Evolutionary conservation across 2,888 invertebrate genomes (phyloP).

Genomic region (Zelleria hepariella): DNA sequence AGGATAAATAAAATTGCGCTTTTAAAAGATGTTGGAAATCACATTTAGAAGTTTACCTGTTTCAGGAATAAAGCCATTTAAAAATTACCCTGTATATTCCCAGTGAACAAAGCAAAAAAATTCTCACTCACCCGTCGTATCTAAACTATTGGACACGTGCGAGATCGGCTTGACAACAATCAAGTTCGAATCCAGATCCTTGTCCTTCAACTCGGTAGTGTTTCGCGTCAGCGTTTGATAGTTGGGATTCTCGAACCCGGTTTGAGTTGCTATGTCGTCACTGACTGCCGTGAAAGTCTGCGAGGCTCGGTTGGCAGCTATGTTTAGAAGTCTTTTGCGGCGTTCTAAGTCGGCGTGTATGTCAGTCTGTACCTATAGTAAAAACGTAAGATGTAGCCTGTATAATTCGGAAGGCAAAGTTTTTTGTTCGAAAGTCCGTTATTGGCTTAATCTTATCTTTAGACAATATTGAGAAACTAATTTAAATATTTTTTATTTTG

Average conservation of each 20-base stretch:
- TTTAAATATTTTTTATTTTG: too few species aligned
- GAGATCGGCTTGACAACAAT: conserved; percentile 55
- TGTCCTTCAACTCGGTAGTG: conserved; percentile 14
- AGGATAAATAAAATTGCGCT: too few species aligned
- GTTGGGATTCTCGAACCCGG: conserved; percentile 64
- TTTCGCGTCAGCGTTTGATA: conserved; percentile 19
- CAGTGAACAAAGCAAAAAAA: not conserved
- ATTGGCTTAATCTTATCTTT: too few species aligned
- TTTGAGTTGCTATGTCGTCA: conserved; percentile 56
- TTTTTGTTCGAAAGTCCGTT: too few species aligned
- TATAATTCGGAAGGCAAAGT: too few species aligned
- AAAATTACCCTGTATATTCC: too few species aligned
- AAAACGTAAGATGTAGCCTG: too few species aligned
- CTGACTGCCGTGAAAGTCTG: conserved; percentile 41
- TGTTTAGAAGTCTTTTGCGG: conserved; percentile 48
- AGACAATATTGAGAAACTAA: too few species aligned
- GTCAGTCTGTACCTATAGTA: conserved; percentile 76
- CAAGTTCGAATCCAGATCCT: conserved; percentile 30
- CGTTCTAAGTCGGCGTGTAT: conserved; percentile 69
- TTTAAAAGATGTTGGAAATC: too few species aligned
- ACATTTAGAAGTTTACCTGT: too few species aligned
- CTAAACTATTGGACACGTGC: conserved; percentile 36
- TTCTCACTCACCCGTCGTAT: conserved; percentile 31
- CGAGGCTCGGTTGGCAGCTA: conserved; percentile 42
- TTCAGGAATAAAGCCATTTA: too few species aligned